A percentile compares a stretch with the other conserved stretches of the same genome.
Evolutionary conservation across 1,140 invertebrate genomes (phyloP).

Genomic region (Euwallacea fornicatus): DNA sequence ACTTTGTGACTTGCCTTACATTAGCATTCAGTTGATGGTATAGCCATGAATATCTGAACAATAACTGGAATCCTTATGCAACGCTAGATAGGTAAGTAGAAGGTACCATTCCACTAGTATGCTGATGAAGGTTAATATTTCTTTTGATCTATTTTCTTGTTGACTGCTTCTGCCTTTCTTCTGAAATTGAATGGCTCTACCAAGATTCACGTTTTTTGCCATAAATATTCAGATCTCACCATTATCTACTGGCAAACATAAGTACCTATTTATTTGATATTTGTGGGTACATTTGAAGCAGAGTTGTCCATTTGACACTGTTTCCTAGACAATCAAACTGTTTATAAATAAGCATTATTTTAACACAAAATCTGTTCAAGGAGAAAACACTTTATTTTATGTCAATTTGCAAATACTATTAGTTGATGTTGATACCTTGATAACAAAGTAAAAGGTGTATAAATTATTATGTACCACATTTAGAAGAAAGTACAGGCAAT

Average conservation of each 20-base stretch:
- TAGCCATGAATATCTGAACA: not conserved
- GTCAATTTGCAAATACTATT: too few relatives aligned
- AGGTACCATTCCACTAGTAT: constrained; percentile 7
- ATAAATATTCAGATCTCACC: not conserved
- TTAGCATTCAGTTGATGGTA: not conserved
- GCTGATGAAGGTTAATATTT: constrained; percentile 12
- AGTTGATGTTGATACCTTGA: too few relatives aligned
- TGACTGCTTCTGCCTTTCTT: constrained; percentile 4
- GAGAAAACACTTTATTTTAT: too few relatives aligned
- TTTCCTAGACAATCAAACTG: not conserved
- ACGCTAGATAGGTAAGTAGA: constrained; percentile 11
- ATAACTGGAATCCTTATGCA: constrained; percentile 5
- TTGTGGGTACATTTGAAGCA: not conserved
- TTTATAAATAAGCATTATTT: not conserved
- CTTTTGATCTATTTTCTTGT: constrained; percentile 8
- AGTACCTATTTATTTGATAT: not conserved
- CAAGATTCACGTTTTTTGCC: not conserved
- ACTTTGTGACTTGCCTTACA: not conserved
- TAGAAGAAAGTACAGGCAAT: too few relatives aligned
- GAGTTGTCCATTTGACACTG: not conserved
- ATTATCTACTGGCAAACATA: not conserved
- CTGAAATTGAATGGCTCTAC: not conserved
- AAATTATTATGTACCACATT: too few relatives aligned
- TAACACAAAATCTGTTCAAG: not conserved
- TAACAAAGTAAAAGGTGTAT: too few relatives aligned